Evolutionary conservation across 1,140 invertebrate genomes (phyloP), one percentile per base, ranked within the genome.

Genomic region (Mactra quadrangularis): DNA sequence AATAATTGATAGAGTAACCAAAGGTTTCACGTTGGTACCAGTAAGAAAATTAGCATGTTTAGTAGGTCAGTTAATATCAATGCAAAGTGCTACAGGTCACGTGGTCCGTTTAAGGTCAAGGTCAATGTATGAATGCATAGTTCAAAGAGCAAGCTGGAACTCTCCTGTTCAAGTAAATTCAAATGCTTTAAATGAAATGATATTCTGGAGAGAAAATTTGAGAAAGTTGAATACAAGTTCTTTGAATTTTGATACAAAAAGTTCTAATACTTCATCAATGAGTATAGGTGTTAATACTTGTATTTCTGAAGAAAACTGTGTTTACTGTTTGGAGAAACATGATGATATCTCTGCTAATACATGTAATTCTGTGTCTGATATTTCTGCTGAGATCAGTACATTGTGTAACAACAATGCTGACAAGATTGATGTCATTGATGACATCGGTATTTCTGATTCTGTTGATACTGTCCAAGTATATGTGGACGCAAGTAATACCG

Each of bases 51-150:
- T 74, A 17, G 70, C 70, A 29, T 9, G 52, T 29, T 31, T 55
- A 35, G 35, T 74, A 33, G 70, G 70, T 31, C 70, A 74, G 33
- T 19, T 74, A 1, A 74, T 53, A 33, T 74, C 70, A 35, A 55
- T 55, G 50, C 70, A 74, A 55, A 55, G 22, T 31, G 47, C 52
- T n/a, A 22, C 55, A 27, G 70, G 70, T 19, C 11, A 13, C 15
- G 22, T 31, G 7, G 70, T 35, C 4, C 9, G 70, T 13, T 38
- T 74, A 22, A 55, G 47, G 47, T 25, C 70, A 31, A 74, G 70
- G 25, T 74, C 29, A 31, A 11, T 74, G 47, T 74, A 74, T 38
- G 31, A 74, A 57, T 74, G 70, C 31, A 22, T 74, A 13, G 17
- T 17, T n/a, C 53, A 13, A 29, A 53, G 70, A 19, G 70, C 70